Percentiles rank a stretch among this genome's conserved stretches.
Evolutionary conservation across 2,113 vertebrate genomes (phyloP).

Genomic region (Urocolius indicus): DNA sequence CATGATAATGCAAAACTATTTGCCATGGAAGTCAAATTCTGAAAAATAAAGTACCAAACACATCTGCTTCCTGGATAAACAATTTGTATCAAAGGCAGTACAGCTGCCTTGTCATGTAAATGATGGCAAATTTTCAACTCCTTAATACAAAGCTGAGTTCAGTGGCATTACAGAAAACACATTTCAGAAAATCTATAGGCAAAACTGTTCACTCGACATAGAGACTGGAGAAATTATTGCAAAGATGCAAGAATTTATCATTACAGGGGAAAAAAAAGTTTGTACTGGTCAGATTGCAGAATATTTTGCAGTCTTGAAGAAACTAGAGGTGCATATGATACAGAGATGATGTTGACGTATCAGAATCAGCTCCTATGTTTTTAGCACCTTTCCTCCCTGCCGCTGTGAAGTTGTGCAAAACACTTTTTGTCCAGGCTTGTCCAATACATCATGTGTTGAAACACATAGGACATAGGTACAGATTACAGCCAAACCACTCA

Average conservation of each 20-base stretch:
- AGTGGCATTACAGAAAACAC: background rate
- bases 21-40: conserved; percentile 6
- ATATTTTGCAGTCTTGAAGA: background rate
- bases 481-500: background rate
- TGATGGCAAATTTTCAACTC: background rate
- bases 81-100: background rate
- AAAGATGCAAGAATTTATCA: background rate
- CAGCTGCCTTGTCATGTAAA: background rate
- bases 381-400: background rate
- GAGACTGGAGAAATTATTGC: background rate
- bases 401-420: accelerated
- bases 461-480: background rate
- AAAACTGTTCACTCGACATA: background rate
- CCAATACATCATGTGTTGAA: too few species aligned
- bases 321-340: background rate
- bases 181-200: background rate
- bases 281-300: background rate
- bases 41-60: conserved; percentile 17
- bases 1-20: background rate
- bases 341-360: background rate
- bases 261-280: background rate
- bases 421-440: background rate
- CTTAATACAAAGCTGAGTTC: background rate
- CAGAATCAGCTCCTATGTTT: background rate
- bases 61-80: conserved; percentile 12